These are phyloP conservation scores for Oreochromis grahami DNA, from an alignment of 2,797 vertebrate species.

Conservation along the genomic window DNA sequence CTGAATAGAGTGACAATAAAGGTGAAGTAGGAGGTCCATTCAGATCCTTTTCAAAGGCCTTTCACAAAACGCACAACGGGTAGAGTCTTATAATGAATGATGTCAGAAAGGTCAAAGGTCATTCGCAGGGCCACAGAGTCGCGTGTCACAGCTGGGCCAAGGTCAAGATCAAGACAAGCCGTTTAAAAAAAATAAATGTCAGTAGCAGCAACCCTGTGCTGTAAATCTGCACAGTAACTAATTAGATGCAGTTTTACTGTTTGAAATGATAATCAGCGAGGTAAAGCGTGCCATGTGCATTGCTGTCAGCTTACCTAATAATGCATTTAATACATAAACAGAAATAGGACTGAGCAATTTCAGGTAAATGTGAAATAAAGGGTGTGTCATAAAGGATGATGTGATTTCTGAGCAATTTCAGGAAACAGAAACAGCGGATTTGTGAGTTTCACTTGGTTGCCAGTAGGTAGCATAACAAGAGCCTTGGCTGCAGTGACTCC, in stretches of 20 bases:
- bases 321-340: background rate
- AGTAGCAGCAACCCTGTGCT: background rate
- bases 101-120: constrained; percentile 44
- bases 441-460: background rate
- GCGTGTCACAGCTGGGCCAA: constrained; percentile 36
- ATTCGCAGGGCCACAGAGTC: background rate
- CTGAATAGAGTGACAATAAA: constrained; percentile 53
- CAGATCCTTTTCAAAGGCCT: constrained; percentile 36
- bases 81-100: constrained; percentile 37
- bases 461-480: background rate
- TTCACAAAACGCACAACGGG: constrained; percentile 22
- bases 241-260: background rate
- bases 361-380: background rate
- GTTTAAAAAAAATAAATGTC: background rate
- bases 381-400: fast-evolving
- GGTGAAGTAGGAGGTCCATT: constrained; percentile 58
- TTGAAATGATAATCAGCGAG: background rate
- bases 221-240: background rate
- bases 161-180: constrained; percentile 2
- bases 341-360: background rate
- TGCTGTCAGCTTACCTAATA: background rate
- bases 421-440: background rate
- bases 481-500: background rate
- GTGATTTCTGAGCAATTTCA: too few species aligned
- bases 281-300: background rate